Evolutionary conservation across 2,888 invertebrate species (phyloP).

Genomic region (Morinoia aosen): DNA sequence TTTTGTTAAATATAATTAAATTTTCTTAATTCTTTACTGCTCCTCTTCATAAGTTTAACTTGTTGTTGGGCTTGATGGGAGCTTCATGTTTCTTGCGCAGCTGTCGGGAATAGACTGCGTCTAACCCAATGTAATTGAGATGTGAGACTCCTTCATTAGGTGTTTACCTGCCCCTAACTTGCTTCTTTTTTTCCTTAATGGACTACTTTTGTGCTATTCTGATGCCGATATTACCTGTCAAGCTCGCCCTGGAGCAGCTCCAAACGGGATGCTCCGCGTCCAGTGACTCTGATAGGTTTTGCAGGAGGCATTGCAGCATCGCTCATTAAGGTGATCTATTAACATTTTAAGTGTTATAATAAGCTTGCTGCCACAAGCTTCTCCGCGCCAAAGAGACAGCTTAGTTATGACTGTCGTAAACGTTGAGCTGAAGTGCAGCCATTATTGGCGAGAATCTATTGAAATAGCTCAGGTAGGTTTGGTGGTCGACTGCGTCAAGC

Average conservation of each 20-base stretch:
- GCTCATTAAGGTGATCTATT: conserved; percentile 44
- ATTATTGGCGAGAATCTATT: conserved; percentile 50
- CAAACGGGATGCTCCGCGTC: not conserved
- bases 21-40: not conserved
- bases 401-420: conserved; percentile 52
- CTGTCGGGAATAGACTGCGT: conserved; percentile 18
- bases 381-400: conserved; percentile 48
- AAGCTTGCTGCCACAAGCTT: conserved; percentile 45
- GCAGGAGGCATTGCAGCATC: conserved; percentile 31
- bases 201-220: conserved; percentile 39
- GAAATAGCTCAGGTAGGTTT: not conserved
- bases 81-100: conserved; percentile 12
- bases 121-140: conserved; percentile 40
- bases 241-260: conserved; percentile 9
- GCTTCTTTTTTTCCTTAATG: conserved; percentile 38
- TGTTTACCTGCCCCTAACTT: conserved; percentile 35
- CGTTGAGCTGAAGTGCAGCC: conserved; percentile 45
- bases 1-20: not conserved
- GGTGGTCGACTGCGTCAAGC: conserved; percentile 31
- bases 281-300: conserved; percentile 12
- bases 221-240: conserved; percentile 28
- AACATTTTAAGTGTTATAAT: conserved; percentile 46
- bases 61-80: not conserved
- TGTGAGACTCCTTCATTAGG: conserved; percentile 46
- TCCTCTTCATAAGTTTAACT: not conserved